Base-by-base conservation (phyloP, 2,797 vertebrate genomes). In the Clarias platycephalus region DNA sequence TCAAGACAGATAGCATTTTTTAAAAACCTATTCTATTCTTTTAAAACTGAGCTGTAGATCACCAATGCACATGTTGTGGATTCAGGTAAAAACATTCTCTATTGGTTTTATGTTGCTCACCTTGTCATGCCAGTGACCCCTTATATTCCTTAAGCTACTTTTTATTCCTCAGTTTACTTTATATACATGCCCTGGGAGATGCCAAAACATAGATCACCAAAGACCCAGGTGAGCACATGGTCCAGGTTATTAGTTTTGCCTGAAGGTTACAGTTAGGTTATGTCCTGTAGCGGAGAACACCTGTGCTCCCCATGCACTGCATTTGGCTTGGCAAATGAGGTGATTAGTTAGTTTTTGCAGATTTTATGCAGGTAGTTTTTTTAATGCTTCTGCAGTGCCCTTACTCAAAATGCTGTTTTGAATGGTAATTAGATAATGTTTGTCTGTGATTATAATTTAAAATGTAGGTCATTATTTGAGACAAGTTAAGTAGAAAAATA, bases 71-170 rank as follows among this genome's bases (percentile, higher is more conserved):
- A 83, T 89, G 83, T 37, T 62, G 13, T 63, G 40, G 28, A 86
- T 63, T 77, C 86, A 85, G 81, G 83, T 60, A 78, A 85, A 74
- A 67, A 26, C 63, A 37, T 86, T 86, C 81, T 71, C 26, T 80
- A 70, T 83, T 82, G 83, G 83, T 82, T 84, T 88, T 74, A 82
- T 84, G 81, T 76, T 80, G 55, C 74, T 83, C 57, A 58, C 44
- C 79, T 77, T 60, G 81, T 85, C 86, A 86, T 74, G 62, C 64
- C 66, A 81, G 72, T 85, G 85, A 86, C 85, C 31, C 87, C 83
- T 87, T 89, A 90, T 89, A 90, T 90, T 76, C 82, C 77, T 66
- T 77, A 90, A 83, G 88, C 87, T 85, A 76, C 91, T 88, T 88
- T 76, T 86, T 87, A 74, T 64, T 4, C 76, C 57, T 83, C 79